Percentiles rank a stretch among this genome's conserved stretches.
phyloP scores from a whole-genome alignment of 2,797 vertebrate species.

The Tarsius wallacei region DNA sequence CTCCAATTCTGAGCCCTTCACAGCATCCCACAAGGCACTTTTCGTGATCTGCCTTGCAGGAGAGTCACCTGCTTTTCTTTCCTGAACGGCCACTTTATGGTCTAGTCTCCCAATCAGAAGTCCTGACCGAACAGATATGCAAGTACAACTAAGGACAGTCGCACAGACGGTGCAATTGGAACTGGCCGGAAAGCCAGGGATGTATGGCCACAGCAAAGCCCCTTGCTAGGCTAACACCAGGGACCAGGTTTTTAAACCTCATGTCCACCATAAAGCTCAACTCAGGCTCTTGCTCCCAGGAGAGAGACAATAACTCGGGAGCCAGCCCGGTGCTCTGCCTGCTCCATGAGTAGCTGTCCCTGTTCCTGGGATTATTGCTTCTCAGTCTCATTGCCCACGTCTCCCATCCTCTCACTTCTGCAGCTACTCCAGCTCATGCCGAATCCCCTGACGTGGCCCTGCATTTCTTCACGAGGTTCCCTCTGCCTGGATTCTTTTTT shows the following conservation, averaged over 20 bases:
- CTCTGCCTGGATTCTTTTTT: neutral
- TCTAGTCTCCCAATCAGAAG: neutral
- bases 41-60: neutral
- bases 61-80: neutral
- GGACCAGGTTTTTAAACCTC: neutral
- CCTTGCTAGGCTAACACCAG: neutral
- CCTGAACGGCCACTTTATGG: neutral
- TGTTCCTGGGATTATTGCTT: neutral
- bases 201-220: neutral
- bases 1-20: neutral
- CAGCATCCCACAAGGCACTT: too few species aligned
- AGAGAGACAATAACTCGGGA: neutral
- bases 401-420: neutral
- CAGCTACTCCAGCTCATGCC: neutral
- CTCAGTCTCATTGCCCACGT: neutral
- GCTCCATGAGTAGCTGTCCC: neutral
- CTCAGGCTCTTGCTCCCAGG: neutral
- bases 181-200: neutral
- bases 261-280: neutral
- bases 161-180: neutral
- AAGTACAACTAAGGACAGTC: neutral
- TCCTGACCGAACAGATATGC: rapidly evolving
- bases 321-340: neutral
- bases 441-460: neutral
- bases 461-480: neutral